Evolutionary conservation across 2,888 invertebrate genomes (phyloP), one percentile per base, ranked within the genome.

Genomic region (Punctoribates punctum): DNA sequence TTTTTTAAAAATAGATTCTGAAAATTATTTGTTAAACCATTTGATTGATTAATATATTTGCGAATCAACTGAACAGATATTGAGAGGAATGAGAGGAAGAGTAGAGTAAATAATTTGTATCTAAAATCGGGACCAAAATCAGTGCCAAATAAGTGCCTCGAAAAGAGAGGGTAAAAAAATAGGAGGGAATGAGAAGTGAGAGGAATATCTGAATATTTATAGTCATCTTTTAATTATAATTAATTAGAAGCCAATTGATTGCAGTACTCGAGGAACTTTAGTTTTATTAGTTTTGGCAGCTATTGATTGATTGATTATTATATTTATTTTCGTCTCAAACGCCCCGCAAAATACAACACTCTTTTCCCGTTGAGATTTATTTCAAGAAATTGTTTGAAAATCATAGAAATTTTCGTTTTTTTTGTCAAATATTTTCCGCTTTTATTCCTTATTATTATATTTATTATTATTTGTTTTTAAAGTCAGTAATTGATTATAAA

Each of bases 221-320:
- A 62, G 62, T 62, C 62, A 62, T 27, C 25, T 29, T 20, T 62
- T 25, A 27, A 62, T 27, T 25, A n/a, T 62, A 54, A 54, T 54
- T n/a, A 54, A 54, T 54, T n/a, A 17, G 20, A 54, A 8, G 8
- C 20, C 3, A 54, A 54, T 54, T 54, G 54, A 54, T 20, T 20
- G 60, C 60, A 60, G 60, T 60, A 60, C 60, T 60, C 34, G 3
- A n/a, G n/a, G n/a, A n/a, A n/a, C 8, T 34, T 34, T 34, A 34
- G 34, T 34, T 34, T 34, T 34, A 34, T 29, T 25, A 13, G 4
- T 38, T 38, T 17, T 67, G 38, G 67, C 34, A 67, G 67, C 67
- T 67, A 67, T 38, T 67, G 67, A 67, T 38, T 67, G 67, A 67
- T 25, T 67, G 38, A 67, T 67, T n/a, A 13, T 15, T 27, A n/a